Conservation (phyloP, 2,888 invertebrate genomes). For the Ochropleura plecta region DNA sequence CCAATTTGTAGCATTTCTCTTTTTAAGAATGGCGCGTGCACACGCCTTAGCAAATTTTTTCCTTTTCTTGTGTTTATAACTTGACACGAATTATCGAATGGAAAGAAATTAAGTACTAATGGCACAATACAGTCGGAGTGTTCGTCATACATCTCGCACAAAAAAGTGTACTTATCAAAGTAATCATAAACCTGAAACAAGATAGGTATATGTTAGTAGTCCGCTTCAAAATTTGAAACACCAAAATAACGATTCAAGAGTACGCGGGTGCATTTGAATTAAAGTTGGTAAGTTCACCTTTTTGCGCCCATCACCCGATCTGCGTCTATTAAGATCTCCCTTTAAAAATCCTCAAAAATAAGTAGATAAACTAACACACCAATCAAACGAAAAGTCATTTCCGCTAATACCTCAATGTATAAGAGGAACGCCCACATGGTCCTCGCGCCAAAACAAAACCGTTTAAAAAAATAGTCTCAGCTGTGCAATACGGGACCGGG, state of each 20-base stretch:
- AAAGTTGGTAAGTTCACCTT: too few relatives aligned
- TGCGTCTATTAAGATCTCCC: too few relatives aligned
- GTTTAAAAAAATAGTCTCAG: neutral
- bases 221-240: too few relatives aligned
- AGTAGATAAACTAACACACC: too few relatives aligned
- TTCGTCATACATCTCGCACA: slow-evolving; percentile 96
- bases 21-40: slow-evolving; percentile 91
- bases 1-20: slow-evolving; percentile 94
- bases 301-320: too few relatives aligned
- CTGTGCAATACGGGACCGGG: neutral
- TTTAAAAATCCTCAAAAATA: too few relatives aligned
- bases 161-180: slow-evolving; percentile 91
- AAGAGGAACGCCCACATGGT: too few relatives aligned
- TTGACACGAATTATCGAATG: slow-evolving; percentile 95
- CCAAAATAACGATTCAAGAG: too few relatives aligned
- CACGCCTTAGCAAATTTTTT: slow-evolving; percentile 92
- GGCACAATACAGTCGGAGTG: slow-evolving; percentile 93
- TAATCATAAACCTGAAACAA: slow-evolving; percentile 84
- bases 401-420: too few relatives aligned
- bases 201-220: too few relatives aligned
- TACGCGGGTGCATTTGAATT: too few relatives aligned
- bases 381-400: too few relatives aligned
- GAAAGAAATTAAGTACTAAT: slow-evolving; percentile 94
- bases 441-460: neutral
- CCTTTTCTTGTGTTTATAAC: slow-evolving; percentile 92